Evolutionary conservation across 2,797 vertebrate genomes (phyloP).

Genomic region (Hoplostethus mediterraneus): DNA sequence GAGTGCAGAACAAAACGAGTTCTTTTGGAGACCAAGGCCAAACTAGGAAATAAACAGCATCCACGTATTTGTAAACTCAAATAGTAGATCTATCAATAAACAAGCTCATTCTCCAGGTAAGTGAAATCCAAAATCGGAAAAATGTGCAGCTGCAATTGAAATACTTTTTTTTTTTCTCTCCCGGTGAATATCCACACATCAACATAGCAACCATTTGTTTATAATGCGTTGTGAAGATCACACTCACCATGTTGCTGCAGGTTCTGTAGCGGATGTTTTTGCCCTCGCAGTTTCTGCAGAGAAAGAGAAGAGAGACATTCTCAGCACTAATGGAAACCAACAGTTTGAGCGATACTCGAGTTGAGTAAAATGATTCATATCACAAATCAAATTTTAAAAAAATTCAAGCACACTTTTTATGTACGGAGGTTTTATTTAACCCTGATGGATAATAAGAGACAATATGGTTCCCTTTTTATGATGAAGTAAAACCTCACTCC

Average conservation of each 20-base stretch:
- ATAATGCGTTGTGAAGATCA: background rate
- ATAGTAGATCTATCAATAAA: too few relatives aligned
- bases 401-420: background rate
- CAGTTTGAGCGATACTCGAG: background rate
- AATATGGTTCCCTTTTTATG: too few relatives aligned
- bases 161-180: background rate
- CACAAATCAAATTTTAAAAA: background rate
- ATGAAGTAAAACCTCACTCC: too few relatives aligned
- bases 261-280: slow-evolving; percentile 95
- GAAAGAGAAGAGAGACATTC: slow-evolving; percentile 42
- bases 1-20: too few relatives aligned
- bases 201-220: background rate
- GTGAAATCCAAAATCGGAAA: too few relatives aligned
- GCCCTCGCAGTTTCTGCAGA: slow-evolving; percentile 91
- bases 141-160: too few relatives aligned
- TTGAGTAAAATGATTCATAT: background rate
- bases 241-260: slow-evolving; percentile 89
- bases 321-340: slow-evolving; percentile 45
- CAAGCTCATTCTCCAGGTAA: too few relatives aligned
- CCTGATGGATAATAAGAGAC: background rate
- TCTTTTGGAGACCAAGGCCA: too few relatives aligned
- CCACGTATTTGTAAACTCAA: too few relatives aligned
- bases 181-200: background rate
- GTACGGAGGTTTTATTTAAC: background rate
- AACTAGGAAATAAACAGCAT: too few relatives aligned